phyloP scores from a whole-genome alignment of 1,140 invertebrate species.

The Antheraea pernyi region DNA sequence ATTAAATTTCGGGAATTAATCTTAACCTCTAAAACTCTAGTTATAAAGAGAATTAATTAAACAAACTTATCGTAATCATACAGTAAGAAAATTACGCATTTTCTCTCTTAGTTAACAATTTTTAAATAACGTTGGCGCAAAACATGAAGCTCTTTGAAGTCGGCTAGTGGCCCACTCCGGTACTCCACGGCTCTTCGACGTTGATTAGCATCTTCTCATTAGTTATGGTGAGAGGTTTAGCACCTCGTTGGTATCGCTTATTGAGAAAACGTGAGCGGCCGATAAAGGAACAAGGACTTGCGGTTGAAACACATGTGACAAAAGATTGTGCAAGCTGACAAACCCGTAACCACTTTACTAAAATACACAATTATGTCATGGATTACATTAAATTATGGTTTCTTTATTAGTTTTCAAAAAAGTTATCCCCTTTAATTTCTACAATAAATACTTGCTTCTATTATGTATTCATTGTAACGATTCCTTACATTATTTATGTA shows the following conservation, averaged over 20 bases:
- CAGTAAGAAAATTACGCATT: not conserved
- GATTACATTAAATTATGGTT: not conserved
- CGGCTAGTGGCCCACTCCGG: constrained; percentile 12
- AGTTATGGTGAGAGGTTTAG: constrained; percentile 55
- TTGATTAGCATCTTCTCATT: constrained; percentile 62
- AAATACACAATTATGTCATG: not conserved
- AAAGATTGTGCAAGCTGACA: not conserved
- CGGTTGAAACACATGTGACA: constrained; percentile 3
- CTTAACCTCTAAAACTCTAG: too few species aligned
- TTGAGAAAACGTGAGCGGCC: constrained; percentile 44
- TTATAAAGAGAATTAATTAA: too few species aligned
- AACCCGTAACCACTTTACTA: not conserved
- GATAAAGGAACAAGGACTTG: constrained; percentile 31
- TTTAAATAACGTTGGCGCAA: not conserved
- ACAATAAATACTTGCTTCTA: too few species aligned
- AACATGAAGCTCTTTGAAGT: constrained; percentile 10
- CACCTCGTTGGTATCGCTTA: constrained; percentile 54
- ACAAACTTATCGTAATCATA: too few species aligned
- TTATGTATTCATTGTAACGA: too few species aligned
- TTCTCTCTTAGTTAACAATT: not conserved
- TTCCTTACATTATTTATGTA: too few species aligned
- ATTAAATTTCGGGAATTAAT: too few species aligned
- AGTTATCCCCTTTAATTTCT: too few species aligned
- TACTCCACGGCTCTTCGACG: constrained; percentile 41
- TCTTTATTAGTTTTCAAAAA: too few species aligned